Base-by-base conservation (phyloP, 1,140 invertebrate genomes). In the Phymorhynchus buccinoides region DNA sequence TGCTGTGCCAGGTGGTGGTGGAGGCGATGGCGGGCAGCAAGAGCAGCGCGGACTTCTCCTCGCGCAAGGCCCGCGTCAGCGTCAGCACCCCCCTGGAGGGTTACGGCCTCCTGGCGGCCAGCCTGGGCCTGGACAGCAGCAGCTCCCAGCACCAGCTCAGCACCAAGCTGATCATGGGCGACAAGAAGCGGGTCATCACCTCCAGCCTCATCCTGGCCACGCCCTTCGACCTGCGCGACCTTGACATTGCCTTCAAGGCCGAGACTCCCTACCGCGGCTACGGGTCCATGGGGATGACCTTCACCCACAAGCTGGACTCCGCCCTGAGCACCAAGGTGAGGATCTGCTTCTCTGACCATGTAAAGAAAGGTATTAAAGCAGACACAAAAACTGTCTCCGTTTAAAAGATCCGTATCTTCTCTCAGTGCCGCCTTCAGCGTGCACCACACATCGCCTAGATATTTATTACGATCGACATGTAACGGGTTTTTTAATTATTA, bases 71-170 rank as follows among this genome's bases (percentile, higher is more conserved):
- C 4, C 81, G 71, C 6, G 30, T 93, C 0, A 85, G 86, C 48
- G 9, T 92, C 0, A 82, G 48, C 37, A 90, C 90, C 41, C 91
- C 91, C n/a, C 88, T 92, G 48, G 48, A 88, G 77, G 44, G 35
- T 16, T 48, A 90, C 16, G 35, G 71, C 52, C 35, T 86, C 77
- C 39, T 87, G 83, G 52, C 66, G 14, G 30, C 83, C 22, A 85
- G 80, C 32, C 73, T 78, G 12, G 71, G 52, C 3, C 42, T 71
- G 68, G 52, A 66, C 68, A 86, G 52, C 68, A 52, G 56, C 81
- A 37, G 37, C 44, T 75, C 68, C 6, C 80, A 86, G 52, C 81
- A 82, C 41, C 42, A 68, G 56, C 37, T 81, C 32, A 41, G 32
- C n/a, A 86, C 42, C 37, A 52, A 41, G 37, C 1, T 86, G 14